Evolutionary conservation across 2,888 invertebrate species (phyloP).

Genomic region (Tetheella fluctuosa): DNA sequence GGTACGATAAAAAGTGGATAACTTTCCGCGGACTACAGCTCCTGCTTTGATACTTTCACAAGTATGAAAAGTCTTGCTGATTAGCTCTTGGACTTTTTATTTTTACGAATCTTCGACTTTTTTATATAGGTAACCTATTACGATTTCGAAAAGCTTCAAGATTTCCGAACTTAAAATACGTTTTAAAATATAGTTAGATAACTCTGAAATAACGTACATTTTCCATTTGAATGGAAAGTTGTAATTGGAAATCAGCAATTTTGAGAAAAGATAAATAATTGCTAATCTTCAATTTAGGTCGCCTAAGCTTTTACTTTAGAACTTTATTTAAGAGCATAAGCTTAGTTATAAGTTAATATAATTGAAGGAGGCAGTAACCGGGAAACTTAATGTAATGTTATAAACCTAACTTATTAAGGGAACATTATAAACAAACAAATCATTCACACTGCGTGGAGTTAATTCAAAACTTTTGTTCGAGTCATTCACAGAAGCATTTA

Average conservation of each 20-base stretch:
- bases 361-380: not conserved
- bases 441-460: not conserved
- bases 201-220: not conserved
- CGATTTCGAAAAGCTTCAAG: slow-evolving; percentile 53
- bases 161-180: slow-evolving; percentile 44
- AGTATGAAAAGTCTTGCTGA: slow-evolving; percentile 73
- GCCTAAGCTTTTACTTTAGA: not conserved
- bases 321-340: too few relatives aligned
- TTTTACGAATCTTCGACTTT: slow-evolving; percentile 59
- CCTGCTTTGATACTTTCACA: slow-evolving; percentile 69
- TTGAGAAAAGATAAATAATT: slow-evolving; percentile 4
- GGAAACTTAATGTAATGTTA: not conserved
- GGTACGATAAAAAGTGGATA: slow-evolving; percentile 52
- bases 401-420: not conserved
- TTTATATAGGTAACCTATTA: slow-evolving; percentile 60
- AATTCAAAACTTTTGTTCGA: not conserved
- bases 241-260: not conserved
- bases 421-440: not conserved
- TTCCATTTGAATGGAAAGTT: slow-evolving; percentile 9
- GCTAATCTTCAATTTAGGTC: not conserved
- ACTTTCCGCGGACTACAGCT: slow-evolving; percentile 63
- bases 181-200: slow-evolving; percentile 9
- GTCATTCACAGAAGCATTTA: not conserved
- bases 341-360: not conserved
- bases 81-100: slow-evolving; percentile 69